Conservation (phyloP, 2,113 vertebrate species). For the Rhinolophus sinicus region DNA sequence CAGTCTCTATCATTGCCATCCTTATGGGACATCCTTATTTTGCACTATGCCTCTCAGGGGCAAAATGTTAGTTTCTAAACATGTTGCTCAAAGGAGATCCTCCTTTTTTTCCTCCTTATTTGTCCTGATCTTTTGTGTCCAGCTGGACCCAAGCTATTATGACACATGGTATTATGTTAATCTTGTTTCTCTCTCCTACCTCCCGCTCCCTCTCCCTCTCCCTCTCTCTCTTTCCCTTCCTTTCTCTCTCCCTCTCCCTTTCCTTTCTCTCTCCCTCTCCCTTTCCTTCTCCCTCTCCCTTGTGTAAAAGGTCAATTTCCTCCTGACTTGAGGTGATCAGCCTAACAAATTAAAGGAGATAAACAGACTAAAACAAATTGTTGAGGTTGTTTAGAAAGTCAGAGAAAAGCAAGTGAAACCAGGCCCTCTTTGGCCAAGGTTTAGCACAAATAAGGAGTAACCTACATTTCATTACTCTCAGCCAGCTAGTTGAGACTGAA, state of each 20-base stretch:
- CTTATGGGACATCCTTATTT: constrained; percentile 4
- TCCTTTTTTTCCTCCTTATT: background rate
- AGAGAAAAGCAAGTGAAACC: constrained; percentile 15
- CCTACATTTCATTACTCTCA: background rate
- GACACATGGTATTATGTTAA: background rate
- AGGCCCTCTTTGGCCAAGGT: background rate
- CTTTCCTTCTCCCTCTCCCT: background rate
- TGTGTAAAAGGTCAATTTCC: constrained; percentile 50
- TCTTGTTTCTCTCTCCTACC: background rate
- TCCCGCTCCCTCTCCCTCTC: background rate
- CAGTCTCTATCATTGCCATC: background rate
- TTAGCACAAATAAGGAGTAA: background rate
- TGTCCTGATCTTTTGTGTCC: background rate
- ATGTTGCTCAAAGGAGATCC: background rate
- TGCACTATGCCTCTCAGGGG: background rate
- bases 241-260: background rate
- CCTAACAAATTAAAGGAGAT: background rate
- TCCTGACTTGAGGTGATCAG: background rate
- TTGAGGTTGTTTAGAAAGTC: background rate
- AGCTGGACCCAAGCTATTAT: background rate
- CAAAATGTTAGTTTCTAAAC: background rate
- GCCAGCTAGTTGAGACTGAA: background rate
- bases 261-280: background rate
- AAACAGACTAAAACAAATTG: background rate
- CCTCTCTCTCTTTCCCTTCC: background rate